Percentiles rank a stretch among this genome's conserved stretches.
These are phyloP conservation scores for Acipenser oxyrinchus DNA, from an alignment of 2,797 vertebrate genomes.

Conservation along the genomic window DNA sequence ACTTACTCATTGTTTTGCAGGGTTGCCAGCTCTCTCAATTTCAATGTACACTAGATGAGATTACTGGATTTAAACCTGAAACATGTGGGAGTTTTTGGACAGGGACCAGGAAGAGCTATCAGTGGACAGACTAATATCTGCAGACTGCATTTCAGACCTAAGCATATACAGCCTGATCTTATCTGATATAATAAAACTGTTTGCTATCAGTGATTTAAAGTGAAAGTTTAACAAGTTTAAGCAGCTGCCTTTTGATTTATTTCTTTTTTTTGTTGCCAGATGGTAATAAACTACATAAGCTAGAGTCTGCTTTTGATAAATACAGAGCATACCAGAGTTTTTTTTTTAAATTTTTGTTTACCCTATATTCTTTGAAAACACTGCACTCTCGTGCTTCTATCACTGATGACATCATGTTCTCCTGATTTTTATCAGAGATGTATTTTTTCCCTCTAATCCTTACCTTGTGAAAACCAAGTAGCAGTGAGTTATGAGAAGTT, in stretches of 20 bases:
- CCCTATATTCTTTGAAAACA: too few relatives aligned
- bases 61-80: background rate
- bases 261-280: background rate
- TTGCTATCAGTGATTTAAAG: background rate
- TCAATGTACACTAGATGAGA: conserved; percentile 1
- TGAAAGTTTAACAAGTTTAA: background rate
- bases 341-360: background rate
- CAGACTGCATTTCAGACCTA: background rate
- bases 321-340: conserved; percentile 21
- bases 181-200: background rate
- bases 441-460: too few relatives aligned
- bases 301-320: conserved; percentile 26
- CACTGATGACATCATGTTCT: too few relatives aligned
- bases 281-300: conserved; percentile 1
- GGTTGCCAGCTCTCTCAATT: background rate
- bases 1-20: background rate
- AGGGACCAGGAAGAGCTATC: too few relatives aligned
- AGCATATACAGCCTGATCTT: background rate
- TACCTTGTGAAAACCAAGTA: too few relatives aligned
- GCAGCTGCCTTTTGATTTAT: conserved; percentile 4
- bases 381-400: too few relatives aligned
- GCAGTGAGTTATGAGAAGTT: too few relatives aligned
- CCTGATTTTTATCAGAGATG: too few relatives aligned
- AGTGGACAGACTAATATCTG: background rate
- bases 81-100: background rate